Conservation (phyloP, 2,113 vertebrate genomes). For the Nettapus auritus region DNA sequence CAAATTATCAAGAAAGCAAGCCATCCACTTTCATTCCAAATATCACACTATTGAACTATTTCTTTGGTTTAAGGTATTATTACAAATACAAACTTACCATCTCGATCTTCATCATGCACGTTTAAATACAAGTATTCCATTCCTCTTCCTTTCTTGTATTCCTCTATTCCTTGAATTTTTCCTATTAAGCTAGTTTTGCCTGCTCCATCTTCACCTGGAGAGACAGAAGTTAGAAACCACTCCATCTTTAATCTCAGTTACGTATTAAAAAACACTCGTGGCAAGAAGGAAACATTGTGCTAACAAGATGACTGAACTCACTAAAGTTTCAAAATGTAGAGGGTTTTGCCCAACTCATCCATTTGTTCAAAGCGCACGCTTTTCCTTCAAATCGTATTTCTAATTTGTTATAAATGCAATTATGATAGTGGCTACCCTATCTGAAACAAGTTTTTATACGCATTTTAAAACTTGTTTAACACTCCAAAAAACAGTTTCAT, state of each 20-base stretch:
- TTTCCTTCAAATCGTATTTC: neutral
- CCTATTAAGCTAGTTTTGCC: conserved; percentile 98
- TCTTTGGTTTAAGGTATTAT: neutral
- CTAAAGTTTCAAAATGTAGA: neutral
- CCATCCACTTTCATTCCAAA: neutral
- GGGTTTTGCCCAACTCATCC: neutral
- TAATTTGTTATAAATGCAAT: neutral
- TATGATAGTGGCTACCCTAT: neutral
- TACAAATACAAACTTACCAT: conserved; percentile 83
- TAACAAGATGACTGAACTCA: neutral
- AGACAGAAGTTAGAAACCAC: conserved; percentile 22
- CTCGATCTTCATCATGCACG: conserved; percentile 96
- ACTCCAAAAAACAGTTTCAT: neutral
- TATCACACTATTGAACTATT: neutral
- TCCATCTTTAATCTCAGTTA: conserved; percentile 28
- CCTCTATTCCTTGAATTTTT: conserved; percentile 93
- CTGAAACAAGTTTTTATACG: neutral
- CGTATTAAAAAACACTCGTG: neutral
- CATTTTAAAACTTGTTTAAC: neutral
- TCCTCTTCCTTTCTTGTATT: conserved; percentile 97
- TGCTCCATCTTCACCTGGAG: conserved; percentile 94
- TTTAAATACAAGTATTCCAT: conserved; percentile 97
- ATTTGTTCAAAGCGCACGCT: neutral
- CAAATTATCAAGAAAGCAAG: neutral
- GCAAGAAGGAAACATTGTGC: neutral